Percentiles rank a stretch among this genome's conserved stretches.
Conservation (phyloP, 2,113 vertebrate genomes). For the Copsychus sechellarum region DNA sequence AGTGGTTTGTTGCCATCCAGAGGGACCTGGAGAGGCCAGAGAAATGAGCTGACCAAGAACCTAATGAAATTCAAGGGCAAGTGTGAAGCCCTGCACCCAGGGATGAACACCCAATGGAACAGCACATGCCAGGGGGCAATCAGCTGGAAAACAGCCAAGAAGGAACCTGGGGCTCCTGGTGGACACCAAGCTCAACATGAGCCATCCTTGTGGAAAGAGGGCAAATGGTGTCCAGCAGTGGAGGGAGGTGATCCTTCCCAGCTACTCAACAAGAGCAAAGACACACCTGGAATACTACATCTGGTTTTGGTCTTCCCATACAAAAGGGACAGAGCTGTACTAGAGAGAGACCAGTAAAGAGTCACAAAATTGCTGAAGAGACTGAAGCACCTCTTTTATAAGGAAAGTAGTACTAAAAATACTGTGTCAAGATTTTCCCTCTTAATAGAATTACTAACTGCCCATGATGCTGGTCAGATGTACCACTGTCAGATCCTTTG, state of each 20-base stretch:
- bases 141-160: neutral
- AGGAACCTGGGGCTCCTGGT: neutral
- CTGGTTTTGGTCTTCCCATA: neutral
- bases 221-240: neutral
- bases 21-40: neutral
- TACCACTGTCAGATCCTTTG: neutral
- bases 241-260: neutral
- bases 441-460: neutral
- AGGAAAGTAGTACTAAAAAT: neutral
- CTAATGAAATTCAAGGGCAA: neutral
- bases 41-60: neutral
- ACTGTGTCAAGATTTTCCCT: neutral
- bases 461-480: neutral
- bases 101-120: neutral
- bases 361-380: neutral
- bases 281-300: neutral
- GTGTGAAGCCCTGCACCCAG: neutral
- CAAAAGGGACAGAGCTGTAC: neutral
- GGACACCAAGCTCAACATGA: neutral
- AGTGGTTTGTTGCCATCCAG: too few species aligned
- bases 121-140: accelerated
- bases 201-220: neutral
- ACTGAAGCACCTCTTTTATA: neutral
- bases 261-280: neutral
- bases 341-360: neutral